A percentile compares a stretch with the other conserved stretches of the same genome.
Conservation (phyloP, 2,888 invertebrate genomes). For the Lasioglossum malachurum region DNA sequence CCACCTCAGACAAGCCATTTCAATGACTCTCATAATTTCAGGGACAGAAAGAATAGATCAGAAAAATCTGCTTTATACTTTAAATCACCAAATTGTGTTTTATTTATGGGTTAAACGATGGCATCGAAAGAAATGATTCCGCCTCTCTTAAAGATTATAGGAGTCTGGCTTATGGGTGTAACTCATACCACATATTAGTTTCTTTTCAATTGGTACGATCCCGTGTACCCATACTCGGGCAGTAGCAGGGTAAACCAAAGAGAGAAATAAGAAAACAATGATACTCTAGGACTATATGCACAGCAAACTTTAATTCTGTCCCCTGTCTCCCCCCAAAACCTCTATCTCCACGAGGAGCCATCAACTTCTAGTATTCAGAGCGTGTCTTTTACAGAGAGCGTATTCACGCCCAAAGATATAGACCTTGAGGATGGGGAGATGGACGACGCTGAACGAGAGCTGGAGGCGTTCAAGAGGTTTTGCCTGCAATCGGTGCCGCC, state of each 20-base stretch:
- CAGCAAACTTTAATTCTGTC: constrained; percentile 38
- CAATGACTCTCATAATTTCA: neutral
- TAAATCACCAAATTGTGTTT: no score
- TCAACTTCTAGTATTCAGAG: constrained; percentile 79
- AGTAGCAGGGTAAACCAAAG: neutral
- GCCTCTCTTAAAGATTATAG: neutral
- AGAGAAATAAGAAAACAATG: constrained; percentile 1
- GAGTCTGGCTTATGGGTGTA: neutral
- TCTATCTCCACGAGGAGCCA: neutral
- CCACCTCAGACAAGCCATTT: neutral
- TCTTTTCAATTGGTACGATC: neutral
- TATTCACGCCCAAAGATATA: constrained; percentile 92
- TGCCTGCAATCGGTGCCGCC: constrained; percentile 93
- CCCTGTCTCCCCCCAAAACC: neutral
- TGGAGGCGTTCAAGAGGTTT: constrained; percentile 95
- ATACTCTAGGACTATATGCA: constrained; percentile 25
- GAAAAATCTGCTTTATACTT: no score
- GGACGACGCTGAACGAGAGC: constrained; percentile 92
- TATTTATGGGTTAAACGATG: no score
- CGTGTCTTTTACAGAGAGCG: constrained; percentile 86
- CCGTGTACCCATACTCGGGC: constrained; percentile 32
- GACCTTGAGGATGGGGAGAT: constrained; percentile 92
- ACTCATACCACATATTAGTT: neutral
- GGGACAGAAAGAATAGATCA: neutral
- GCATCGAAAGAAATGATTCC: neutral